Evolutionary conservation across 1,140 invertebrate genomes (phyloP).

Genomic region (Drosophila subpulchrella): DNA sequence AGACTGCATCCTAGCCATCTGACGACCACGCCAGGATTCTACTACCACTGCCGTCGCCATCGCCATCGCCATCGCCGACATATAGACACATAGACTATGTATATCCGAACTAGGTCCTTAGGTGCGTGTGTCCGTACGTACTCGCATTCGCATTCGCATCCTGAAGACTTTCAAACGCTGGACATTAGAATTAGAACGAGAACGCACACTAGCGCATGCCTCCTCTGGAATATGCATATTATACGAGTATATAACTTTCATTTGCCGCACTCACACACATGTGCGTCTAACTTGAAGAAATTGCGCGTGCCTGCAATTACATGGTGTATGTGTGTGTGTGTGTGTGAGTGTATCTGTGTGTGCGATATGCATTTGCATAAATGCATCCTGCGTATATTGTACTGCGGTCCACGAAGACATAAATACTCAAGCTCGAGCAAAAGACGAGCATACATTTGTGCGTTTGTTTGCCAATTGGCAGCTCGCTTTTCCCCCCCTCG

Average conservation of each 20-base stretch:
- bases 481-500: constrained; percentile 16
- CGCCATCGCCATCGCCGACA: not conserved
- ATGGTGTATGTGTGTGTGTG: not conserved
- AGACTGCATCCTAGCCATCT: constrained; percentile 68
- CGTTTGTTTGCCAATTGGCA: constrained; percentile 30
- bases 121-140: constrained; percentile 17
- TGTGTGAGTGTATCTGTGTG: constrained; percentile 11
- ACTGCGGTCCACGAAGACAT: constrained; percentile 34
- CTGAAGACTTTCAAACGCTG: constrained; percentile 68
- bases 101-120: constrained; percentile 6
- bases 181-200: constrained; percentile 66
- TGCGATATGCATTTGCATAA: constrained; percentile 62
- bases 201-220: constrained; percentile 45
- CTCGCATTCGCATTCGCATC: constrained; percentile 42
- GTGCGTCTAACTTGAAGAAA: constrained; percentile 61
- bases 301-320: constrained; percentile 53
- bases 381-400: constrained; percentile 54
- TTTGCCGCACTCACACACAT: constrained; percentile 14
- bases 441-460: constrained; percentile 21
- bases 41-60: too few relatives aligned
- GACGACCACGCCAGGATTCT: constrained; percentile 34
- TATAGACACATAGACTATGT: constrained; percentile 27
- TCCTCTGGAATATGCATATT: constrained; percentile 68
- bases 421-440: constrained; percentile 29
- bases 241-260: constrained; percentile 68